Evolutionary conservation across 2,113 vertebrate genomes (phyloP).

Genomic region (Crotalus viridis): DNA sequence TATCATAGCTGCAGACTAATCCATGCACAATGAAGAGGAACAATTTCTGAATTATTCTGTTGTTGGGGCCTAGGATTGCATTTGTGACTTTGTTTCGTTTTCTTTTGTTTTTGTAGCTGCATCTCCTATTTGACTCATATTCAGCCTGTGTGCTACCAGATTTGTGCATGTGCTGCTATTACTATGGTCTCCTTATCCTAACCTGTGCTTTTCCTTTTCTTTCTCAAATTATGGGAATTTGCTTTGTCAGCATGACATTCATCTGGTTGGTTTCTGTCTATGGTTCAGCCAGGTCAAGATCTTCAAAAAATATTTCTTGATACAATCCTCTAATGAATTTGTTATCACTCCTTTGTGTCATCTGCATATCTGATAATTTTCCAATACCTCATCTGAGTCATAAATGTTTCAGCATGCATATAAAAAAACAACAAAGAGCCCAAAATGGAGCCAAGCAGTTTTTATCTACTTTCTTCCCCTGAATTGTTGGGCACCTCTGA

Average conservation of each 20-base stretch:
- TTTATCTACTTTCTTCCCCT: slow-evolving; percentile 24
- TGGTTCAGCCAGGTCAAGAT: not conserved
- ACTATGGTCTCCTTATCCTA: not conserved
- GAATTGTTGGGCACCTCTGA: slow-evolving; percentile 11
- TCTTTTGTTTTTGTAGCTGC: not conserved
- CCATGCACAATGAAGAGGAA: not conserved
- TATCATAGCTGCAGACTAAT: not conserved
- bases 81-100: not conserved
- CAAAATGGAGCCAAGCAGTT: slow-evolving; percentile 29
- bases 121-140: not conserved
- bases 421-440: not conserved
- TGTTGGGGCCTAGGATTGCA: not conserved
- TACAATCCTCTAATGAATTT: not conserved
- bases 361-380: not conserved
- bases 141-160: not conserved
- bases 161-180: not conserved
- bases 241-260: not conserved
- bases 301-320: not conserved
- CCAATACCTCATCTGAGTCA: not conserved
- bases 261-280: not conserved
- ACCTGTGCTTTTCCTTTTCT: not conserved
- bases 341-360: not conserved
- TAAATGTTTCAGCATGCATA: not conserved
- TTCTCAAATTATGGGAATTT: not conserved
- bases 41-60: not conserved